Evolutionary conservation across 2,888 invertebrate genomes (phyloP).

Genomic region (Buathra laborator): DNA sequence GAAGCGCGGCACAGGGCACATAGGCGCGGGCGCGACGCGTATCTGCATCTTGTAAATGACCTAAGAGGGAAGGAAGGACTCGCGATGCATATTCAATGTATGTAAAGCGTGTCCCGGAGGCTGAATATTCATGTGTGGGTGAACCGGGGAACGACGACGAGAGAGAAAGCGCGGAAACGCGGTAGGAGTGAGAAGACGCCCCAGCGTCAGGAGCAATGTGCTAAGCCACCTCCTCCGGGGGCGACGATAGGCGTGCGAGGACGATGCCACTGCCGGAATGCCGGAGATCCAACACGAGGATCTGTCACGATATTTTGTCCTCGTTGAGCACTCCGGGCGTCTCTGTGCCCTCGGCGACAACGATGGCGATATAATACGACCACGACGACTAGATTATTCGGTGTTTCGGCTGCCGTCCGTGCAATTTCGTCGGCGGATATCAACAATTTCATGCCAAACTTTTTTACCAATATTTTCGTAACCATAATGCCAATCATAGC

Average conservation of each 20-base stretch:
- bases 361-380: constrained; percentile 6
- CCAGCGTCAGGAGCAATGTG: constrained; percentile 77
- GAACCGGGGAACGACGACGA: constrained; percentile 76
- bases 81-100: constrained; percentile 84
- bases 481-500: neutral
- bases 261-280: constrained; percentile 51
- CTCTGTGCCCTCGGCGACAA: neutral
- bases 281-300: constrained; percentile 58
- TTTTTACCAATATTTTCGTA: neutral
- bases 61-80: constrained; percentile 84
- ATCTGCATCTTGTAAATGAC: constrained; percentile 85
- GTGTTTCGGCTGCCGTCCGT: constrained; percentile 6
- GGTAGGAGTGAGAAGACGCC: constrained; percentile 29
- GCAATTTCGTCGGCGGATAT: neutral
- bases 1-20: constrained; percentile 57
- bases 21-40: constrained; percentile 73
- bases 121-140: constrained; percentile 84
- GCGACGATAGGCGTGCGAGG: constrained; percentile 62
- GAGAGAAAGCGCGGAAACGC: constrained; percentile 23
- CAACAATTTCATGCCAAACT: neutral
- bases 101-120: constrained; percentile 80
- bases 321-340: constrained; percentile 46
- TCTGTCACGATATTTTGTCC: constrained; percentile 69
- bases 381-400: constrained; percentile 17
- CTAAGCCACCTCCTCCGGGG: constrained; percentile 74